A percentile compares a stretch with the other conserved stretches of the same genome.
These are phyloP conservation scores for Pteruthius melanotis DNA, from an alignment of 2,113 vertebrate species.

Conservation along the genomic window DNA sequence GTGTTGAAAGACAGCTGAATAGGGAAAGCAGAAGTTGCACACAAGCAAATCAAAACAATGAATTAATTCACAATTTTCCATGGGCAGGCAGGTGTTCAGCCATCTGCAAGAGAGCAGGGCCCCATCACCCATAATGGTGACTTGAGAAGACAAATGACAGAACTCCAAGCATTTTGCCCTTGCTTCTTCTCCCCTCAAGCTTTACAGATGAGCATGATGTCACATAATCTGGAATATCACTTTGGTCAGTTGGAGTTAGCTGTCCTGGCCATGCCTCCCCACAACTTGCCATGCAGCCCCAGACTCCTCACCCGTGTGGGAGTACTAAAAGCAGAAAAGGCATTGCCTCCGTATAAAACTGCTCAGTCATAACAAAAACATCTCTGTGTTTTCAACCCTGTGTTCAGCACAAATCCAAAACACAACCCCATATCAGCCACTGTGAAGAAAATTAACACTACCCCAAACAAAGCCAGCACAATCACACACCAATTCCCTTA, in stretches of 20 bases:
- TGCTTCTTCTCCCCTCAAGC: neutral
- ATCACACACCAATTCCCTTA: neutral
- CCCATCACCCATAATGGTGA: accelerated
- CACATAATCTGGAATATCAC: neutral
- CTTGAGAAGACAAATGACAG: neutral
- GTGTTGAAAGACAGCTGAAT: neutral
- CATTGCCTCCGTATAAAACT: neutral
- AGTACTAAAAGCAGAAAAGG: neutral
- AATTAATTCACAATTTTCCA: neutral
- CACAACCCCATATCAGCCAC: accelerated
- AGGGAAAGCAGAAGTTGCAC: neutral
- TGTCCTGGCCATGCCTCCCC: neutral
- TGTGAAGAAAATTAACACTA: neutral
- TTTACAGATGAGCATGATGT: neutral
- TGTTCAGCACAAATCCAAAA: neutral
- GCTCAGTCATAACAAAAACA: neutral
- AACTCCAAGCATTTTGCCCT: neutral
- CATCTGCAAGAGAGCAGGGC: neutral
- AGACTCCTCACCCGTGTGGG: neutral
- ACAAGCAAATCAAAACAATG: neutral
- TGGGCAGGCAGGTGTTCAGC: neutral
- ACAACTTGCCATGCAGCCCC: neutral
- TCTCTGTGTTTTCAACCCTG: neutral
- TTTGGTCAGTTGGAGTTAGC: neutral
- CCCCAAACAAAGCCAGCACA: neutral